Evolutionary conservation across 2,113 vertebrate species (phyloP), one percentile per base, ranked within the genome.

Genomic region (Corythornis vintsioides): DNA sequence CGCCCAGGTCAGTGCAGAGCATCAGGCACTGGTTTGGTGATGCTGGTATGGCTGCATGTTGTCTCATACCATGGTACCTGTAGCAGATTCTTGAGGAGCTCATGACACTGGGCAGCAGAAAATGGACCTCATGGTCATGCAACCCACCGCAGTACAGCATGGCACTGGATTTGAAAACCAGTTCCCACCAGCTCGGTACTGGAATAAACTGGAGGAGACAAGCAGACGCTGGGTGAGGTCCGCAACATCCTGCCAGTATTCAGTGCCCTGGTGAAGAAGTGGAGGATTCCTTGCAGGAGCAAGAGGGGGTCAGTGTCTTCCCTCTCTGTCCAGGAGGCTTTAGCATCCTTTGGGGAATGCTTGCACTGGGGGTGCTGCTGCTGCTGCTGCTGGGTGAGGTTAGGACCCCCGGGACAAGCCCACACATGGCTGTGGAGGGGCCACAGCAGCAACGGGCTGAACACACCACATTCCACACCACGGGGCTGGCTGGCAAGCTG

Each of bases 401-500:
- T 64, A 57, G 31, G 38, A 38, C 2, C 11, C 3, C 8, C 3
- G 0, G 28, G n/a, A 15, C 7, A 43, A n/a, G 57, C 33, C 19
- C 9, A 48, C 9, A 1, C 20, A 18, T 2, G 6, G 43, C 35
- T 31, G 50, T 0, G 2, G 28, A 45, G 50, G 64, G 40, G 40
- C 11, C 0, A 0, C 2, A 69, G 69, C 56, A 55, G 56, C 5
- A 3, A 5, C 2, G 7, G 55, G 42, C 33, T 45, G 63, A 35
- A 33, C 13, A n/a, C 0, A 3, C 0, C 0, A 53, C 3, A 22
- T 26, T 29, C 45, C 67, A 35, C 28, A 18, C 2, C 60, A 7
- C 2, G 2, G 15, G 56, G 61, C 38, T 0, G 0, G 6, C 1
- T 48, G 70, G 42, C 0, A 14, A 20, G 35, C 10, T 0, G 0